phyloP scores from a whole-genome alignment of 2,113 vertebrate species.

The Corapipo altera region DNA sequence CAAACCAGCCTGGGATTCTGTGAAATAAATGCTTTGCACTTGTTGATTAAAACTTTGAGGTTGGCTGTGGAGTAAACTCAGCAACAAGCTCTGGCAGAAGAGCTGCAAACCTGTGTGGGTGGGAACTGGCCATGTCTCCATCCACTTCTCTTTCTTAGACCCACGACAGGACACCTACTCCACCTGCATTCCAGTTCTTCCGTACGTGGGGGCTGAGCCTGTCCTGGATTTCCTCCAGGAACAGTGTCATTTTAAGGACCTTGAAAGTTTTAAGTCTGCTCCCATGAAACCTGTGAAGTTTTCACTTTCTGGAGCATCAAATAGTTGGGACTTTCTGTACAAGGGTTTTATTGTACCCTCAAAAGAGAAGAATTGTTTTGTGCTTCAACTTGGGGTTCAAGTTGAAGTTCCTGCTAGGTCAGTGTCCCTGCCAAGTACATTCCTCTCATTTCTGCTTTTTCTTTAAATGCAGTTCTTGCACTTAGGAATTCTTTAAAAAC shows the following conservation, averaged over 20 bases:
- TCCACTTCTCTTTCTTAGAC: background rate
- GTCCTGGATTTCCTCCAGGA: background rate
- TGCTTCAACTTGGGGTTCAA: constrained; percentile 33
- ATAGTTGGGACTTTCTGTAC: background rate
- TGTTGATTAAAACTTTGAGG: background rate
- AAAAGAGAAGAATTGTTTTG: constrained; percentile 28
- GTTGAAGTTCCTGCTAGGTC: constrained; percentile 51
- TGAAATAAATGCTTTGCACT: background rate
- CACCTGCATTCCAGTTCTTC: background rate
- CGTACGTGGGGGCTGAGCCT: background rate
- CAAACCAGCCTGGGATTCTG: background rate
- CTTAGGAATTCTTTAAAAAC: constrained; percentile 50
- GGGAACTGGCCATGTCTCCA: background rate
- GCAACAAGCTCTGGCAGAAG: background rate
- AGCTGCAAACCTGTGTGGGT: background rate
- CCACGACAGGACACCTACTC: fast-evolving
- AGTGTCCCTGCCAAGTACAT: constrained; percentile 47
- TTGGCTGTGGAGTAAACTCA: background rate
- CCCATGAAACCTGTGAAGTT: constrained; percentile 16
- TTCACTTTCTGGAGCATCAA: constrained; percentile 37
- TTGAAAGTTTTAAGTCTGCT: constrained; percentile 13
- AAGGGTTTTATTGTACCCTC: constrained; percentile 6
- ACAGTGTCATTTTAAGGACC: background rate
- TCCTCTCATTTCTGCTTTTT: constrained; percentile 42
- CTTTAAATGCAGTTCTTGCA: constrained; percentile 31